Base-by-base conservation (phyloP, 1,140 invertebrate species). In the Paramacrobiotus metropolitanus region DNA sequence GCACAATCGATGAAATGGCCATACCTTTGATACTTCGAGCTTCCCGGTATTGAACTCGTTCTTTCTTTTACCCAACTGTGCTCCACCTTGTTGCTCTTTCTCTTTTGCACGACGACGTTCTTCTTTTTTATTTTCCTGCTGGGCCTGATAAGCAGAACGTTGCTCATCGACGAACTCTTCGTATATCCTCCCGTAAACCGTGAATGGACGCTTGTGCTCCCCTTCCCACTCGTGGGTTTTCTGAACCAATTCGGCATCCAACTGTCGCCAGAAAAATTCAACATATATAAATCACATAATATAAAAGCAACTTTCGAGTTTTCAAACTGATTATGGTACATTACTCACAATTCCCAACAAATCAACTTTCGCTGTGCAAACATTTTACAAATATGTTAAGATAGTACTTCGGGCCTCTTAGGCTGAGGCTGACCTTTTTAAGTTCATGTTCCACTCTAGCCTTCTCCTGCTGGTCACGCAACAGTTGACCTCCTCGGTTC, bases 381-480 rank as follows among this genome's bases (percentile, higher is more conserved):
- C 34, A 40, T n/a, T 40, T 40, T 9, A n/a, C 9, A 40, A 40
- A 9, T 40, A 9, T 9, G 34, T n/a, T 9, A 40, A 40, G n/a
- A n/a, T 40, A 40, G 9, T 40, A 9, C 34, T 9, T n/a, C 34
- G n/a, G 34, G 34, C n/a, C 34, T 9, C n/a, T 40, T 40, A n/a
- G 34, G 34, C 34, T 9, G 9, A 40, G 9, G 34, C 34, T 24
- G 15, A 70, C 62, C 20, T 69, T 66, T 48, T 67, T 68, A 1
- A 75, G 66, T 18, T 73, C 71, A 18, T 72, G 69, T 65, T 77
- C 75, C 44, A 76, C 68, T 64, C 69, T 71, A 24, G 76, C 74
- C 34, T 86, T 75, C 66, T 85, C 83, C 66, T 83, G 86, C 71
- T 90, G 87, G 69, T 90, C 86, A 29, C 78, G 77, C 0, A 91